Percentiles rank a stretch among this genome's conserved stretches.
Conservation (phyloP, 2,113 vertebrate genomes). For the Accipiter cooperii region DNA sequence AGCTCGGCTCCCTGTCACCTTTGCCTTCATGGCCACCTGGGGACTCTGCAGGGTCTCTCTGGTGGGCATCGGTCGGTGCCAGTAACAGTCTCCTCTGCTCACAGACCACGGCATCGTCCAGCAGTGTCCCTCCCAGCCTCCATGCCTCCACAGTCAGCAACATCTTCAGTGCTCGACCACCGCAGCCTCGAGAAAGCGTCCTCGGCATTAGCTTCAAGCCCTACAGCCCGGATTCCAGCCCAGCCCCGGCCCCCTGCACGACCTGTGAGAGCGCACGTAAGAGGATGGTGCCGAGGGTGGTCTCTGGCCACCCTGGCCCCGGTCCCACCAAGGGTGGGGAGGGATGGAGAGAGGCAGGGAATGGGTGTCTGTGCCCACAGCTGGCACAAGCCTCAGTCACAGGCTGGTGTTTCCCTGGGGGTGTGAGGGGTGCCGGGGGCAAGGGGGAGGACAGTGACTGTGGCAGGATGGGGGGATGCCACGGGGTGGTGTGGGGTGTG, state of each 20-base stretch:
- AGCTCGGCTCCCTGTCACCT: neutral
- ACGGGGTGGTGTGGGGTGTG: fast-evolving
- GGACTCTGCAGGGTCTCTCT: neutral
- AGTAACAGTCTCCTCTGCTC: neutral
- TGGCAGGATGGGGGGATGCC: neutral
- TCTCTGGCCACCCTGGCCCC: neutral
- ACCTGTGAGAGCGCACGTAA: slow-evolving; percentile 56
- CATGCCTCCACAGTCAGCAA: neutral
- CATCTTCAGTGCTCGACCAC: neutral
- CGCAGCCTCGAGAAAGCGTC: neutral
- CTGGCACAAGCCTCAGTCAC: neutral
- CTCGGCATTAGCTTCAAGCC: slow-evolving; percentile 47
- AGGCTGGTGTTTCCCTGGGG: neutral
- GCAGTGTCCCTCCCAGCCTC: neutral
- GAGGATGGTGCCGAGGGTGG: neutral
- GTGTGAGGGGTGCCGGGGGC: neutral
- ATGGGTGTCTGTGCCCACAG: neutral
- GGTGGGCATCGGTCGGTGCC: neutral
- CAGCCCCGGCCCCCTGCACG: neutral
- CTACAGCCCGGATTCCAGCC: neutral
- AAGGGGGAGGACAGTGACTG: neutral
- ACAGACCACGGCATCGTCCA: slow-evolving; percentile 4
- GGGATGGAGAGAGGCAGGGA: neutral
- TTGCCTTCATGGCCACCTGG: neutral
- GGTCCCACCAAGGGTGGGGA: neutral